Base-by-base conservation (phyloP, 2,797 vertebrate genomes). In the Helarctos malayanus region DNA sequence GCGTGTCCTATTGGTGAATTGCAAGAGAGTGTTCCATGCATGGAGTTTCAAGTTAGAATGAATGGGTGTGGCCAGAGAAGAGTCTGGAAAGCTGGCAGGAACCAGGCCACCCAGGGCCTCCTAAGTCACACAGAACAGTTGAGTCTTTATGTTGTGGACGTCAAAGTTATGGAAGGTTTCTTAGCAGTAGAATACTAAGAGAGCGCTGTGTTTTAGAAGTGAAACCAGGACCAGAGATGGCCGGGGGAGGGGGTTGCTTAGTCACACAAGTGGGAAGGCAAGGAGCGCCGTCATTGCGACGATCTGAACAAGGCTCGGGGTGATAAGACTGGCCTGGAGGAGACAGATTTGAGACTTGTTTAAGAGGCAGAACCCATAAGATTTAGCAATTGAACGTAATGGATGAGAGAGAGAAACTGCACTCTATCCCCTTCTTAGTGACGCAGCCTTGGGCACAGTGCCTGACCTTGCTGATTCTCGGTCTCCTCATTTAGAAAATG, bases 401-500 rank as follows among this genome's bases (percentile, higher is more conserved):
- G 41, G 23, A 45, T 57, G 41, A 59, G 61, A 81, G 84, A 61
- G 52, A 97, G 69, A 69, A 38, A 81, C 47, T 81, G 5, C 0
- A 0, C 45, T 85, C 59, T 3, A n/a, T 10, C 35, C 25, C 56
- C 49, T 65, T 45, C 38, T 73, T 92, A 49, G 10, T 65, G 75
- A 41, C 25, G 47, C 56, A 41, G 59, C 73, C 68, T 86, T 65
- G 23, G 81, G 94, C 59, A 27, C 41, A 78, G 35, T 38, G 52
- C 61, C 41, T 59, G 68, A 56, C 9, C 68, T 86, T 85, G 68
- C 54, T 57, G 65, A 59, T 69, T 87, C 83, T 81, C 57, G 41
- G 38, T 87, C 86, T 87, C 35, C 19, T 87, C 63, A 54, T 94
- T 93, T 96, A 75, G 83, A 87, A 96, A 86, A 65, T 29, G 41